Base-by-base conservation (phyloP, 2,113 vertebrate genomes). In the Perca fluviatilis region DNA sequence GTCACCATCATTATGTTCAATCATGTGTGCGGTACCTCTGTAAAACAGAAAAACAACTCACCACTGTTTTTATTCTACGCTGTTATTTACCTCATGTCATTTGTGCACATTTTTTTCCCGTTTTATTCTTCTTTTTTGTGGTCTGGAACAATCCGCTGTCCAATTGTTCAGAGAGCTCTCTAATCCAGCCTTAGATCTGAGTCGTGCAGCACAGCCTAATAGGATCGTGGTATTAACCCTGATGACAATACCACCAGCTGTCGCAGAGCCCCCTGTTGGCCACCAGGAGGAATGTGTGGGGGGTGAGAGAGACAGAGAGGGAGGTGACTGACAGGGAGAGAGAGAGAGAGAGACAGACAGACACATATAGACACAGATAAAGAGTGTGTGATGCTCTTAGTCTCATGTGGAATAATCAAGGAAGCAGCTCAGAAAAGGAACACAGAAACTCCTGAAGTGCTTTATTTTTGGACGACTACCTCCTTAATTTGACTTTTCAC, bases 201-300 rank as follows among this genome's bases (percentile, higher is more conserved):
- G 96, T 96, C 96, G 96, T 96, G 96, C 96, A 96, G 95, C 92
- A 83, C 90, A 79, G 93, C 90, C 91, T 96, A 98, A 99, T 98
- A 98, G 97, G 98, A 99, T 99, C 96, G 90, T 87, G 94, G 96
- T 95, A 97, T 98, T 97, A 96, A 96, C 96, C 95, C 94, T 93
- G 94, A 93, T 89, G 95, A 96, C 95, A 93, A 96, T 96, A 94
- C 95, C 92, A 90, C 96, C 95, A 96, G 92, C 93, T 95, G 95
- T 96, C 95, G 92, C 91, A 94, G 95, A 88, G 94, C 94, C 91
- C 91, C 92, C 94, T 94, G 95, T 95, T 96, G 95, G 95, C 86
- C 82, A 88, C 88, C 78, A 79, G 90, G 85, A 84, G 91, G 91
- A 95, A 71, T 92, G 91, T 91, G 85, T 74, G 88, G 70, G 87